These are phyloP conservation scores for Goniozus legneri DNA, from an alignment of 1,140 invertebrate genomes.

Conservation along the genomic window DNA sequence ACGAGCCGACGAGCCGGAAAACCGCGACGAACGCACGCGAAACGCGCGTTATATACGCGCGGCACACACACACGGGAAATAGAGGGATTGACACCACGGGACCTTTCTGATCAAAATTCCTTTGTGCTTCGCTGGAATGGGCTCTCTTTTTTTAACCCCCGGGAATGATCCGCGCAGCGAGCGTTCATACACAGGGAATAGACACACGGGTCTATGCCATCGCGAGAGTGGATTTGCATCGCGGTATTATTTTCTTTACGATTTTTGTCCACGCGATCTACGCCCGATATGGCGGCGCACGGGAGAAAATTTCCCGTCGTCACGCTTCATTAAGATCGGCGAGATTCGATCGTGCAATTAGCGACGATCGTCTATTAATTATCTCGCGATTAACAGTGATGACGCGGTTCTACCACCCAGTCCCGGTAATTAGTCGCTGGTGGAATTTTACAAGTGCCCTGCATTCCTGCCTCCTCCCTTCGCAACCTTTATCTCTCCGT, in stretches of 20 bases:
- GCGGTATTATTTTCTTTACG: no score
- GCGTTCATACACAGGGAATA: no score
- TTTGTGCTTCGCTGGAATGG: no score
- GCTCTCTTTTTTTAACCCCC: neutral
- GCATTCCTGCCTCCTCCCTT: neutral
- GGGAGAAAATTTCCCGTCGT: slow-evolving; percentile 11
- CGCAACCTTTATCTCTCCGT: neutral
- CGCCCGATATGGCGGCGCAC: no score
- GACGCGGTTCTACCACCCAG: slow-evolving; percentile 11
- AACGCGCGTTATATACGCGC: no score
- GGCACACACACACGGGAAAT: no score
- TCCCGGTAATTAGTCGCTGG: slow-evolving; percentile 23
- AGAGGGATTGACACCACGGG: no score
- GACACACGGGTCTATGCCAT: no score
- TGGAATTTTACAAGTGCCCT: slow-evolving; percentile 29
- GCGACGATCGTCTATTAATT: slow-evolving; percentile 31
- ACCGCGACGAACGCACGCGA: neutral
- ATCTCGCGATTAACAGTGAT: slow-evolving; percentile 25
- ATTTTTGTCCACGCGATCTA: no score
- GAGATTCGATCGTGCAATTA: slow-evolving; percentile 27
- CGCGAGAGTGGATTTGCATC: no score
- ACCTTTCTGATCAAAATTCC: no score
- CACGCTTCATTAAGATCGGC: slow-evolving; percentile 24
- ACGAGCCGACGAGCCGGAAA: neutral
- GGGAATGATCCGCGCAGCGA: neutral